Evolutionary conservation across 1,140 invertebrate genomes (phyloP), one percentile per base, ranked within the genome.

Genomic region (Bombus ignitus): DNA sequence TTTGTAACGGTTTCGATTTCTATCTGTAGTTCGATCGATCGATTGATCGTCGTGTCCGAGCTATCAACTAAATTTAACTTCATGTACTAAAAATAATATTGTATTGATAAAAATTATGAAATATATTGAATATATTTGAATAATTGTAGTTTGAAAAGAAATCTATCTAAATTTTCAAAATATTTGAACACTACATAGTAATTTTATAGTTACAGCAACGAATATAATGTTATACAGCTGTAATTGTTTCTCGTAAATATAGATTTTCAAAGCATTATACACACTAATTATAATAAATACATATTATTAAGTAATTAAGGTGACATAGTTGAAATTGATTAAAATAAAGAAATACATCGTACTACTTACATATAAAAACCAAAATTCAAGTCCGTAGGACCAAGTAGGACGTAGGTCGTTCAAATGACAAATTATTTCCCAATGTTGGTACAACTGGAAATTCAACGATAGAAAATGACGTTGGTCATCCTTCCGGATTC

Each of bases 401-500:
- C 44, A 47, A 47, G 18, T 22, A 1, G 6, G 0, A 22, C 47
- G 47, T 53, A 18, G 6, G 8, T 53, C 1, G 47, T 53, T 53
- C 47, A 2, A 37, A 47, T 37, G 4, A 70, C 10, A 22, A 71
- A 3, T 35, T 25, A 32, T 2, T 8, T 32, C 0, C 10, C 72
- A 10, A 42, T 3, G 39, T 87, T 87, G 85, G 81, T 47, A 53
- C 3, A 10, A 35, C 53, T 87, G 68, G 9, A 32, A 6, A 18
- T 9, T 39, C 18, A 15, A n/a, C n/a, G 13, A n/a, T 1, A 25
- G 25, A 37, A 70, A 53, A 3, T 42, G 32, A 62, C 32, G 53
- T 75, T 47, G 44, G 44, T 39, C 5, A 35, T 0, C 28, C 39
- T 91, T 93, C 88, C 91, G 86, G 76, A 84, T 85, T 44, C 2